These are phyloP conservation scores for Macquaria australasica DNA, from an alignment of 2,113 vertebrate species.

Conservation along the genomic window DNA sequence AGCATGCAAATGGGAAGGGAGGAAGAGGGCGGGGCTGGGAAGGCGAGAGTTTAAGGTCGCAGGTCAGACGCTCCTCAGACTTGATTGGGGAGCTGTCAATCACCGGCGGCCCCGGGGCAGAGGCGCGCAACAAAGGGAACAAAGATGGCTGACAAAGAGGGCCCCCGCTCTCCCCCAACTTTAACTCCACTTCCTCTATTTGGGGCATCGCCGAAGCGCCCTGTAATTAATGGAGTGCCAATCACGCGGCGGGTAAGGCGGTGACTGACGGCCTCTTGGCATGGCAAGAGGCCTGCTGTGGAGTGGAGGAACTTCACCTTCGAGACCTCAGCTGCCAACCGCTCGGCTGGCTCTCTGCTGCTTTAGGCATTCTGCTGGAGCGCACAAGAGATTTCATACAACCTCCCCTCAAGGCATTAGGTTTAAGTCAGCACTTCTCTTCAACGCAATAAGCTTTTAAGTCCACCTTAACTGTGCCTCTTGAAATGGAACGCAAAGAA, in stretches of 20 bases:
- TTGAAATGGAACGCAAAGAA: constrained; percentile 43
- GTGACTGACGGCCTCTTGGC: constrained; percentile 75
- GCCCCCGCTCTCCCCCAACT: constrained; percentile 66
- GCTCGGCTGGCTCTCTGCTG: constrained; percentile 12
- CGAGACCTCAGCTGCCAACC: constrained; percentile 47
- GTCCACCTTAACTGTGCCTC: constrained; percentile 55
- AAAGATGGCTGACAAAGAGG: constrained; percentile 85
- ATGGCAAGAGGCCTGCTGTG: constrained; percentile 23
- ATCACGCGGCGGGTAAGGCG: constrained; percentile 68
- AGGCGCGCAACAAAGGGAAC: constrained; percentile 76
- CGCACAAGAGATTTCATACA: constrained; percentile 12
- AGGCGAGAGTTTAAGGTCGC: constrained; percentile 80
- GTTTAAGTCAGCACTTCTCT: constrained; percentile 57
- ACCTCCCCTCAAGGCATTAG: background rate
- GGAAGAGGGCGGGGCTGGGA: constrained; percentile 79
- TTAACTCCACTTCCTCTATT: constrained; percentile 81
- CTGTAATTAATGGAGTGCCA: constrained; percentile 81
- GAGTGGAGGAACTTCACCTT: constrained; percentile 64
- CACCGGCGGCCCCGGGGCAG: constrained; percentile 74
- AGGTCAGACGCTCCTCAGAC: constrained; percentile 82
- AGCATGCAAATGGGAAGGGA: constrained; percentile 87
- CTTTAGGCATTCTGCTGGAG: constrained; percentile 31
- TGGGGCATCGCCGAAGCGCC: constrained; percentile 49
- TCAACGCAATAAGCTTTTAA: constrained; percentile 40
- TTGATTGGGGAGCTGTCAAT: constrained; percentile 85